Conservation (phyloP, 2,113 vertebrate species). For the Hyperopisus bebe region DNA sequence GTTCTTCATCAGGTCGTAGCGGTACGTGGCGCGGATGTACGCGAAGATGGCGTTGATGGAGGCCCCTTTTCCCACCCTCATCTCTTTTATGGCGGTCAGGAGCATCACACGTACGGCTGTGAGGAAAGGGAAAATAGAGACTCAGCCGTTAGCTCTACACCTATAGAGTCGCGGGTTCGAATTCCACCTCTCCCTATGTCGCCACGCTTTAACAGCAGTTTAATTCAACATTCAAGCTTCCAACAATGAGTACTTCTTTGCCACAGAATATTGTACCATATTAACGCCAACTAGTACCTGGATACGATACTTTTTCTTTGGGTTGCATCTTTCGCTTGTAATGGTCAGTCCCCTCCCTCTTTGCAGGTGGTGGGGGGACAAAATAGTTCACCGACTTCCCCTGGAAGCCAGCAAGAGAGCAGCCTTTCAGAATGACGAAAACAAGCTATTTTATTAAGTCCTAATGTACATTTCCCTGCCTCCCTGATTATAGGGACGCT, state of each 20-base stretch:
- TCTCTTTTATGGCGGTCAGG: constrained; percentile 81
- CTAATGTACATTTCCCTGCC: neutral
- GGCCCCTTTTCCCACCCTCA: constrained; percentile 81
- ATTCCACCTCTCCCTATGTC: neutral
- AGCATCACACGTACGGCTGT: constrained; percentile 91
- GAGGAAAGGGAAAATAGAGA: neutral
- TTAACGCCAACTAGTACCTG: constrained; percentile 60
- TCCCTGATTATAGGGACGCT: neutral
- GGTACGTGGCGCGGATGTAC: constrained; percentile 77
- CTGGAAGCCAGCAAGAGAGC: constrained; percentile 45
- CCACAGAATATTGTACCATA: neutral
- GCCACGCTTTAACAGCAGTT: neutral
- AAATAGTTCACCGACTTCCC: constrained; percentile 86
- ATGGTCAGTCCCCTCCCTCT: constrained; percentile 56
- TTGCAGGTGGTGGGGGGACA: constrained; percentile 75
- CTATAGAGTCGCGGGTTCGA: neutral
- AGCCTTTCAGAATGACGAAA: neutral
- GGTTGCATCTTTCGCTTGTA: constrained; percentile 63
- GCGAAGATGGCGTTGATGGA: constrained; percentile 86
- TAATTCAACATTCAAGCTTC: neutral
- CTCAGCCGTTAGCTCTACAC: neutral
- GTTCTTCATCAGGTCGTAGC: constrained; percentile 80
- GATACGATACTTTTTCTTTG: constrained; percentile 78
- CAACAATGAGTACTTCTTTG: neutral
- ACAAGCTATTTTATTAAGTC: neutral